Conservation (phyloP, 2,113 vertebrate species). For the Eretmochelys imbricata region DNA sequence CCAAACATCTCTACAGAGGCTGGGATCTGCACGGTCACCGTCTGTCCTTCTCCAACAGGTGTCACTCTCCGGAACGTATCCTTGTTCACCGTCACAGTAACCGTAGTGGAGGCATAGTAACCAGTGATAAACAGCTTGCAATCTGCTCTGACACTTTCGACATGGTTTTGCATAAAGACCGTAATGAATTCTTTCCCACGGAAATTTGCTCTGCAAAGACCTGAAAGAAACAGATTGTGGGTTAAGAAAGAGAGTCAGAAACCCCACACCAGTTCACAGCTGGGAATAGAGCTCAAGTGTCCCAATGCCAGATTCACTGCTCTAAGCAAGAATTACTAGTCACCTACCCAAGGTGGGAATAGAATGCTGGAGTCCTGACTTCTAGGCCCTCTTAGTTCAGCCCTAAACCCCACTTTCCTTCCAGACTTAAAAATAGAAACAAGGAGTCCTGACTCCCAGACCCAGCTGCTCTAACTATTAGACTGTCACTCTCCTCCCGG, state of each 20-base stretch:
- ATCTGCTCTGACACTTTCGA: background rate
- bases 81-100: constrained; percentile 67
- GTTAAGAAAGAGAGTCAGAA: background rate
- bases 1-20: constrained; percentile 55
- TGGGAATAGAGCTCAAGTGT: background rate
- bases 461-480: background rate
- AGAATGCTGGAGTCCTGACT: background rate
- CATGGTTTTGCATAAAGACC: constrained; percentile 77
- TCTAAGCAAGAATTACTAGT: background rate
- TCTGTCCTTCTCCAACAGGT: constrained; percentile 50
- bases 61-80: constrained; percentile 57
- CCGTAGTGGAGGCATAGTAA: constrained; percentile 57
- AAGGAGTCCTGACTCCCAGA: background rate
- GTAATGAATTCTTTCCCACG: constrained; percentile 79
- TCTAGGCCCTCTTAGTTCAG: background rate
- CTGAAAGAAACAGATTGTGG: constrained; percentile 44
- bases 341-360: background rate
- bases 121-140: constrained; percentile 71
- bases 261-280: background rate
- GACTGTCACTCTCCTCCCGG: background rate
- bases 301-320: background rate
- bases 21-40: constrained; percentile 59
- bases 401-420: background rate
- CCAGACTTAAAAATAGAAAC: background rate
- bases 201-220: constrained; percentile 44